Evolutionary conservation across 2,888 invertebrate genomes (phyloP).

Genomic region (Exocentrus adspersus): DNA sequence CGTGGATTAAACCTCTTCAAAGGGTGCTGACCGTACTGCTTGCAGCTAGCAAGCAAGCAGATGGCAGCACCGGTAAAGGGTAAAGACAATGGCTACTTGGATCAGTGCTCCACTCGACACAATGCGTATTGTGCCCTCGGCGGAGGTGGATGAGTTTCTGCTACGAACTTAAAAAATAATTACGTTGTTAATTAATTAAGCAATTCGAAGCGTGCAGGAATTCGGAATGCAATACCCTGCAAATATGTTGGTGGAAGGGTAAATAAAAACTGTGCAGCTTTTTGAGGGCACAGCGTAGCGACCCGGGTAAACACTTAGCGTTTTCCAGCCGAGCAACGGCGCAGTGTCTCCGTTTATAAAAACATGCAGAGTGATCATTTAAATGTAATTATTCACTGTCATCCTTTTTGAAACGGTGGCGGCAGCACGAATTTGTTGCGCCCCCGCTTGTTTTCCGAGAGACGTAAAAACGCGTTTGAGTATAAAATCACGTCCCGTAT

Average conservation of each 20-base stretch:
- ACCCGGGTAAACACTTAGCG: no score
- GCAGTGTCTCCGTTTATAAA: neutral
- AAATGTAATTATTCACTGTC: neutral
- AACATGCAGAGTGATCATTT: neutral
- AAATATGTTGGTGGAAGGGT: no score
- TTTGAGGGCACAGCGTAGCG: no score
- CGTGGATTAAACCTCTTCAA: conserved; percentile 42
- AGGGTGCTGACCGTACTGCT: conserved; percentile 45
- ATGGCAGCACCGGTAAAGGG: conserved; percentile 35
- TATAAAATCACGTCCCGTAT: neutral
- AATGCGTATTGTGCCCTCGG: conserved; percentile 40
- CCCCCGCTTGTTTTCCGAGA: no score
- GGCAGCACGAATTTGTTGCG: neutral
- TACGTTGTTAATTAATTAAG: conserved; percentile 26
- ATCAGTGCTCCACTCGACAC: conserved; percentile 40
- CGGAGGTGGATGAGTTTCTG: conserved; percentile 26
- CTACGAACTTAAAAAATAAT: conserved; percentile 35
- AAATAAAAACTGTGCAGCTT: no score
- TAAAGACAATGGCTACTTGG: conserved; percentile 45
- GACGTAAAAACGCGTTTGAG: neutral
- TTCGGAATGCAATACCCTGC: no score
- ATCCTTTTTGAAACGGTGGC: neutral
- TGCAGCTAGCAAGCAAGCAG: conserved; percentile 37
- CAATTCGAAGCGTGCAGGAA: no score
- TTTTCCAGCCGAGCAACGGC: no score